Percentiles rank a stretch among this genome's conserved stretches.
These are phyloP conservation scores for Ditylenchus weischeri DNA, from an alignment of 2,888 invertebrate species.

Conservation along the genomic window DNA sequence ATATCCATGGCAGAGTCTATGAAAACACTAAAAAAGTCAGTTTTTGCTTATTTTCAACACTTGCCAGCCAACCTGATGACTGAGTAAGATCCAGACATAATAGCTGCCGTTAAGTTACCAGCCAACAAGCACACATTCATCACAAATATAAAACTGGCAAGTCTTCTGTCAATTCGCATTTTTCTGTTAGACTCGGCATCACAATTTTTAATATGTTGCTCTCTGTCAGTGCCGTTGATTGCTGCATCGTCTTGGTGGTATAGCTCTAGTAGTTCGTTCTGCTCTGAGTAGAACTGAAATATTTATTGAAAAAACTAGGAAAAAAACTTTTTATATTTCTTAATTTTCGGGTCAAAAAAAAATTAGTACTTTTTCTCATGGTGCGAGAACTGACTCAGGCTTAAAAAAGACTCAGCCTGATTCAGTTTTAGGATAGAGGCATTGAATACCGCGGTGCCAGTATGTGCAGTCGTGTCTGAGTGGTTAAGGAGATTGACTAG, in stretches of 20 bases:
- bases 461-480: conserved; percentile 52
- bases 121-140: conserved; percentile 50
- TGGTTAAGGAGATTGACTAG: conserved; percentile 59
- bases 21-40: conserved; percentile 58
- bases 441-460: too few relatives aligned
- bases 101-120: conserved; percentile 59
- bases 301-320: too few relatives aligned
- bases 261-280: neutral
- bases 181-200: conserved; percentile 20
- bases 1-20: conserved; percentile 63
- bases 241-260: conserved; percentile 17
- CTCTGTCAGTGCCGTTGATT: conserved; percentile 7
- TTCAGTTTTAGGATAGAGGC: too few relatives aligned
- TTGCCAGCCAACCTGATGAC: conserved; percentile 59
- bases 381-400: too few relatives aligned
- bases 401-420: too few relatives aligned
- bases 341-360: too few relatives aligned
- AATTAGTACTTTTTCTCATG: too few relatives aligned
- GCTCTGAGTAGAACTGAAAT: conserved; percentile 10
- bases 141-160: conserved; percentile 44
- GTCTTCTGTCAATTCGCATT: conserved; percentile 36
- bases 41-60: too few relatives aligned
- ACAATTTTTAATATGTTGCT: conserved; percentile 12
- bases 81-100: conserved; percentile 62
- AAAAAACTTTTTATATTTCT: too few relatives aligned